Conservation (phyloP, 2,113 vertebrate genomes). For the Pseudolaguvia tuberculata region DNA sequence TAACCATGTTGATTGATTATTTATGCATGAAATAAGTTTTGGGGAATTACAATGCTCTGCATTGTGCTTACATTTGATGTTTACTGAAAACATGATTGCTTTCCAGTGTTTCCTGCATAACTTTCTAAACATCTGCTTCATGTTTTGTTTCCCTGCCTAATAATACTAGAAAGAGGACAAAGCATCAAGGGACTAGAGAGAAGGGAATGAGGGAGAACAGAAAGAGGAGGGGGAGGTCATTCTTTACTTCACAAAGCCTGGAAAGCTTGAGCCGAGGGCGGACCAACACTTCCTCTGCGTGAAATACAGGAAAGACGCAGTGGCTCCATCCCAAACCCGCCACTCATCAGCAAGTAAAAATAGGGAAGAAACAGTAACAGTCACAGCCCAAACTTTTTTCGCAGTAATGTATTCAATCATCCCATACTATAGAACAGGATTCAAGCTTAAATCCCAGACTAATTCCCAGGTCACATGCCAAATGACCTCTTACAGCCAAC, state of each 20-base stretch:
- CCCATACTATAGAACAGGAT: not conserved
- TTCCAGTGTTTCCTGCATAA: slow-evolving; percentile 42
- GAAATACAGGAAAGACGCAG: slow-evolving; percentile 21
- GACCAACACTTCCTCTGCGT: slow-evolving; percentile 32
- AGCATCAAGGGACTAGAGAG: not conserved
- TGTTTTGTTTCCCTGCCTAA: slow-evolving; percentile 37
- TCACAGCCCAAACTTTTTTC: slow-evolving; percentile 1
- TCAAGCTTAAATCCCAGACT: not conserved
- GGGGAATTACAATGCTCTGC: no score
- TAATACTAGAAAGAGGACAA: slow-evolving; percentile 36
- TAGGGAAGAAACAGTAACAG: no score
- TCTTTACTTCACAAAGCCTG: slow-evolving; percentile 51
- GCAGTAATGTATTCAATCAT: not conserved
- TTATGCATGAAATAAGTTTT: no score
- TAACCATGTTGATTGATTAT: no score
- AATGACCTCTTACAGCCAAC: not conserved
- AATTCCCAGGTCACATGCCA: not conserved
- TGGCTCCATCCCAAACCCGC: slow-evolving; percentile 10
- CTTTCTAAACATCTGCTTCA: slow-evolving; percentile 69
- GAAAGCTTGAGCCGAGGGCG: slow-evolving; percentile 31
- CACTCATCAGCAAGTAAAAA: not conserved
- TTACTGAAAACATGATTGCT: slow-evolving; percentile 9
- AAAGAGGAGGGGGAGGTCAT: slow-evolving; percentile 31
- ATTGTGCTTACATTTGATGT: no score
- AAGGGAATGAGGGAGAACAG: slow-evolving; percentile 43